Base-by-base conservation (phyloP, 2,888 invertebrate species). In the Hyposoter didymator region DNA sequence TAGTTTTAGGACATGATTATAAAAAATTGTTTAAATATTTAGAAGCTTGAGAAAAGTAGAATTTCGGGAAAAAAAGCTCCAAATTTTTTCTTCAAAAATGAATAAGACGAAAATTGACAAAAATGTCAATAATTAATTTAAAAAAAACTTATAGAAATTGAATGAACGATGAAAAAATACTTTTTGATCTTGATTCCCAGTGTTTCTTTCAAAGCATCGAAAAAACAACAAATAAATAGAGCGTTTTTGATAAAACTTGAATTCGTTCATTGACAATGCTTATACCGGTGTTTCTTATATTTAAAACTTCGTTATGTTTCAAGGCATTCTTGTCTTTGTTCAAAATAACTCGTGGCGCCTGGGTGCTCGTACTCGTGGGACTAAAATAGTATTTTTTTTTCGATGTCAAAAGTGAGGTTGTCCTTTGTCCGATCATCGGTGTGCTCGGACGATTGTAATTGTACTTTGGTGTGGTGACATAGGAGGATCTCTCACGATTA, bases 251-350 rank as follows among this genome's bases (percentile, higher is more conserved):
- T 72, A 78, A 32, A 64, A 82, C 35, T 64, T 76, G 28, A 64
- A 72, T 79, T 76, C 62, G 45, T 74, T 45, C 62, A 39, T 73
- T 70, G 75, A 67, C 43, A 32, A 79, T 45, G 64, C 67, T 67
- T 35, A n/a, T 80, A 70, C 79, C 79, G 32, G 74, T 85, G 87
- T 80, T 90, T 62, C 87, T 88, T 72, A 89, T 81, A 85, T 90
- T 88, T 78, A 89, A 84, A 80, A 89, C 88, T 84, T 90, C 90
- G 86, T 91, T 91, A 82, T 90, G 90, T 87, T 92, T 91, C 84
- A 91, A 91, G 78, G 90, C 90, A 84, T 92, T 91, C 85, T 91
- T 91, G 87, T 92, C 91, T 85, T 91, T 92, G 82, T 90, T 90
- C 82, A 91, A 88, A 49, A 90, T 88, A 78, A 90, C 87, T 35